Evolutionary conservation across 2,797 vertebrate genomes (phyloP).

Genomic region (Chloroceryle inda): DNA sequence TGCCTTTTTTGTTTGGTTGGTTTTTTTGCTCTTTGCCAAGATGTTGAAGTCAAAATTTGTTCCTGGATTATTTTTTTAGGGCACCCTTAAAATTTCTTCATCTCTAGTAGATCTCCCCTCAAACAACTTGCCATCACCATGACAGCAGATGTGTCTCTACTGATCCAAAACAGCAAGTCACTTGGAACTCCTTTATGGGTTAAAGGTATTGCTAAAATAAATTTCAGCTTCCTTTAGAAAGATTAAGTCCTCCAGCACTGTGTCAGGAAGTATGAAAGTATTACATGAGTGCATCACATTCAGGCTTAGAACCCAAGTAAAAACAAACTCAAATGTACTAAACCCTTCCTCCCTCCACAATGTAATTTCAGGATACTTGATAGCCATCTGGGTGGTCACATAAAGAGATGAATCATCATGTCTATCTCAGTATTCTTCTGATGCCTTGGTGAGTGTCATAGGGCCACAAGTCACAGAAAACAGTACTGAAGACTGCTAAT

Average conservation of each 20-base stretch:
- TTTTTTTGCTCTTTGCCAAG: not conserved
- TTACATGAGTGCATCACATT: not conserved
- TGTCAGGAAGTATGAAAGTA: not conserved
- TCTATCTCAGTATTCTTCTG: not conserved
- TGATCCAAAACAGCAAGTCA: not conserved
- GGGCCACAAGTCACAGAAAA: not conserved
- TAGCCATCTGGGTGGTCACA: not conserved
- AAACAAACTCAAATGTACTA: not conserved
- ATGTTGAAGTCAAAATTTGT: not conserved
- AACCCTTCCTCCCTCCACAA: not conserved
- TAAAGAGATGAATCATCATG: not conserved
- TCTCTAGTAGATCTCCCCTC: not conserved
- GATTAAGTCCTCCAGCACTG: not conserved
- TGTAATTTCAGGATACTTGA: not conserved
- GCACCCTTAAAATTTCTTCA: not conserved
- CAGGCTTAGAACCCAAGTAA: not conserved
- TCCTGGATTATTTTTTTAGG: not conserved
- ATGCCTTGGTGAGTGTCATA: not conserved
- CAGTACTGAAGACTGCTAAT: not conserved
- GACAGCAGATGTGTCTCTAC: not conserved
- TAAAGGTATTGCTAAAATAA: not conserved
- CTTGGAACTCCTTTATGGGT: not conserved
- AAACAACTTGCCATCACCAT: not conserved
- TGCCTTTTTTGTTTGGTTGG: not conserved
- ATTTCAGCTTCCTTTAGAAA: not conserved